Evolutionary conservation across 2,888 invertebrate species (phyloP), one percentile per base, ranked within the genome.

Genomic region (Lochmaea crataegi): DNA sequence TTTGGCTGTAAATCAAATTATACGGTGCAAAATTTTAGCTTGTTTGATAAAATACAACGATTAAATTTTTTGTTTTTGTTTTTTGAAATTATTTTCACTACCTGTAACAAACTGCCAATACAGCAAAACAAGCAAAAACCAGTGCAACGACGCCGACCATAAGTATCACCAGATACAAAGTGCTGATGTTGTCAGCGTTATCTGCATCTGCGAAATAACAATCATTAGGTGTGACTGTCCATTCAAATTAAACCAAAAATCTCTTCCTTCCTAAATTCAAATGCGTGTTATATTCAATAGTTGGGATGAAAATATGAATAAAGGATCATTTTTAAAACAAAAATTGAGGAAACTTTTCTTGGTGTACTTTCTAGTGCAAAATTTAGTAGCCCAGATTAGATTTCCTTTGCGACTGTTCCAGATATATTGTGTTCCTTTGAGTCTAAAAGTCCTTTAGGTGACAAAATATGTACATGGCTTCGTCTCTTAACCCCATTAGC

Each of bases 81-180:
- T 76, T 45, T 65, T 70, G 53, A 65, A 32, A 60, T 45, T 41
- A 68, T 73, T 48, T 7, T 67, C 68, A 87, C 87, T 92, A 96
- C 96, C 96, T 96, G 95, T 95, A 96, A 92, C 96, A 96, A 92
- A 94, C 94, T 89, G 96, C 96, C 92, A 94, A 91, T 90, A 94
- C 92, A 89, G 96, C 95, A 92, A 96, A 96, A 92, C 94, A 94
- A 92, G 96, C 93, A 95, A 96, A 96, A 93, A 96, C 96, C 88
- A 93, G 93, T 88, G 94, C 95, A 89, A 96, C 95, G 89, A 95
- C 94, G 88, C 93, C 93, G 88, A 96, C 94, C 91, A 96, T 93
- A 90, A 96, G 93, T 91, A 96, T 91, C 90, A 96, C 96, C 95
- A 96, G 93, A 88, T 91, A 90, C 89, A 94, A 91, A 87, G 95